Evolutionary conservation across 2,888 invertebrate species (phyloP), one percentile per base, ranked within the genome.

Genomic region (Nephrocerus scutellatus): DNA sequence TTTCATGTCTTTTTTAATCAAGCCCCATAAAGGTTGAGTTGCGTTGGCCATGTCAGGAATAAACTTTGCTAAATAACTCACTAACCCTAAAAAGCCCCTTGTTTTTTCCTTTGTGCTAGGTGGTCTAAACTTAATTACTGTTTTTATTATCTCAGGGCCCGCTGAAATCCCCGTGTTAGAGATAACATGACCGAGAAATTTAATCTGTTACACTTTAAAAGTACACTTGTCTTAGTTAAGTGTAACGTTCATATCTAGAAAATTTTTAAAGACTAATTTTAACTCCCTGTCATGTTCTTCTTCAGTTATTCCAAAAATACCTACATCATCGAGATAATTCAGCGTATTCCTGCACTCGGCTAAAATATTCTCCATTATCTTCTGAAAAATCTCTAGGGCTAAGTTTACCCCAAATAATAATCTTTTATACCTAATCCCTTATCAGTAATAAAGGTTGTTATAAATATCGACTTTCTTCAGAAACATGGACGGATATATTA

Each of bases 211-310:
- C n/a, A n/a, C n/a, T n/a, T n/a, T n/a, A n/a, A n/a, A 31, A 16
- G 23, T 15, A 36, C 49, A 51, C 48, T 58, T 58, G 5, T 40
- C 41, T 38, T 46, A 43, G 35, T 56, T 56, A 14, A 58, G 37
- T 12, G 43, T 36, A 12, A 57, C 43, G 32, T 50, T 47, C 23
- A 43, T 26, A n/a, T 48, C 28, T 30, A 38, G 37, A 5, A 53
- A 37, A 10, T 48, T 59, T 52, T 24, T n/a, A n/a, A n/a, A n/a
- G n/a, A n/a, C n/a, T n/a, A n/a, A n/a, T n/a, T n/a, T n/a, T n/a
- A n/a, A n/a, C n/a, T n/a, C n/a, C n/a, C n/a, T n/a, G n/a, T n/a
- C n/a, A n/a, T n/a, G n/a, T n/a, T n/a, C n/a, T n/a, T 42, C 39
- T 31, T 49, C 48, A 3, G 48, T 43, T 7, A 21, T 14, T 8